Percentiles rank a stretch among this genome's conserved stretches.
Conservation (phyloP, 2,113 vertebrate genomes). For the Antechinus flavipes region DNA sequence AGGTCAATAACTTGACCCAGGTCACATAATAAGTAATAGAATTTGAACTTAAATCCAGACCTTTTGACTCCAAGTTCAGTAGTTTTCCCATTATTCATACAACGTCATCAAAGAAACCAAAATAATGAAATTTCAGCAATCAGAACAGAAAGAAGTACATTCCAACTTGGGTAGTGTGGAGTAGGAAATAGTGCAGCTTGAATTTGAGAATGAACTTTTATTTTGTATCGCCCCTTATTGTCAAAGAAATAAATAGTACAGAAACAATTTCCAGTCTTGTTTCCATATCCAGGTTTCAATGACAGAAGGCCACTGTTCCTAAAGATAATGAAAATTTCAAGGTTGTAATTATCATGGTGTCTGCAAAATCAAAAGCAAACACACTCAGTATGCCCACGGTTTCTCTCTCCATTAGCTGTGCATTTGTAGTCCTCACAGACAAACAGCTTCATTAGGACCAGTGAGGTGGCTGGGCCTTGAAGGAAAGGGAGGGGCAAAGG, state of each 20-base stretch:
- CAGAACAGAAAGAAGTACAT: neutral
- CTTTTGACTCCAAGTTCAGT: neutral
- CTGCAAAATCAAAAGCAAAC: slow-evolving; percentile 70
- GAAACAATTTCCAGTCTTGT: neutral
- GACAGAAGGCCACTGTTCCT: neutral
- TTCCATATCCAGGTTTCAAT: neutral
- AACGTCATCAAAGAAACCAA: neutral
- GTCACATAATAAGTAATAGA: neutral
- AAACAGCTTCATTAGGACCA: neutral
- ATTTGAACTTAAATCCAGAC: neutral
- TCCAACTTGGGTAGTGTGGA: neutral
- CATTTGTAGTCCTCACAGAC: neutral
- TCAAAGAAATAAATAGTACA: neutral
- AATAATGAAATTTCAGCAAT: neutral
- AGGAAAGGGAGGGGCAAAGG: neutral
- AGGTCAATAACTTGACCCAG: neutral
- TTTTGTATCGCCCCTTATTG: neutral
- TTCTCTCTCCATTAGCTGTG: neutral
- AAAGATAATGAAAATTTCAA: neutral
- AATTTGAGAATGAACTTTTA: neutral
- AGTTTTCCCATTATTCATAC: neutral
- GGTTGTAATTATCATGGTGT: slow-evolving; percentile 81
- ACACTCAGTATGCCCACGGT: neutral
- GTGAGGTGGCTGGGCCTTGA: neutral
- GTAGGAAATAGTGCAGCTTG: neutral